Conservation (phyloP, 1,140 invertebrate species). For the Calliphora vicina region DNA sequence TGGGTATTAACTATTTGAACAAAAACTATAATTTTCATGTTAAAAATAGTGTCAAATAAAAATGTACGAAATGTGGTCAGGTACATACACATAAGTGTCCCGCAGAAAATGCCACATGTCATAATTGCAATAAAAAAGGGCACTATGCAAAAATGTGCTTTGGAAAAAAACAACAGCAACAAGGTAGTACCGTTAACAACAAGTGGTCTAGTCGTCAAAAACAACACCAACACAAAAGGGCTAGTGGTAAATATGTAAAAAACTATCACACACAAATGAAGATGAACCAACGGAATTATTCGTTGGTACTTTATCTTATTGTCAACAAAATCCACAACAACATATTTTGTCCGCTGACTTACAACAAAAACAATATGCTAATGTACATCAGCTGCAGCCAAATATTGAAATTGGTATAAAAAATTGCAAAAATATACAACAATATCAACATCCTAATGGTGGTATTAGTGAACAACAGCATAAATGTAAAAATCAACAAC, state of each 20-base stretch:
- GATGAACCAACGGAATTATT: neutral
- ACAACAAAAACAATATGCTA: neutral
- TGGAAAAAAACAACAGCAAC: neutral
- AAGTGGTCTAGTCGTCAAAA: neutral
- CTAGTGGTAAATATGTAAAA: neutral
- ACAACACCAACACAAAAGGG: neutral
- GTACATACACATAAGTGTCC: slow-evolving; percentile 41
- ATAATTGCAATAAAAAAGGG: slow-evolving; percentile 41
- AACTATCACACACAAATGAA: neutral
- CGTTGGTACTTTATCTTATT: neutral
- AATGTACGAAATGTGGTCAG: slow-evolving; percentile 32
- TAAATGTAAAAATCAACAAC: too few species aligned
- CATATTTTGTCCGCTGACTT: neutral
- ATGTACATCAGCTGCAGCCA: too few species aligned
- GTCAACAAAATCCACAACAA: neutral
- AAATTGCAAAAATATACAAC: too few species aligned
- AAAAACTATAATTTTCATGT: neutral
- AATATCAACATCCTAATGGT: too few species aligned
- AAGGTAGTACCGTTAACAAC: too few species aligned
- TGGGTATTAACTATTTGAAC: neutral
- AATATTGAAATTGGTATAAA: too few species aligned
- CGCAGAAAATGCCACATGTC: slow-evolving; percentile 41
- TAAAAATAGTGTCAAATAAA: neutral
- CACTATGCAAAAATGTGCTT: slow-evolving; percentile 43
- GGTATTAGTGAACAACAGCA: too few species aligned